A percentile compares a stretch with the other conserved stretches of the same genome.
Evolutionary conservation across 2,113 vertebrate genomes (phyloP).

Genomic region (Apteryx mantelli): DNA sequence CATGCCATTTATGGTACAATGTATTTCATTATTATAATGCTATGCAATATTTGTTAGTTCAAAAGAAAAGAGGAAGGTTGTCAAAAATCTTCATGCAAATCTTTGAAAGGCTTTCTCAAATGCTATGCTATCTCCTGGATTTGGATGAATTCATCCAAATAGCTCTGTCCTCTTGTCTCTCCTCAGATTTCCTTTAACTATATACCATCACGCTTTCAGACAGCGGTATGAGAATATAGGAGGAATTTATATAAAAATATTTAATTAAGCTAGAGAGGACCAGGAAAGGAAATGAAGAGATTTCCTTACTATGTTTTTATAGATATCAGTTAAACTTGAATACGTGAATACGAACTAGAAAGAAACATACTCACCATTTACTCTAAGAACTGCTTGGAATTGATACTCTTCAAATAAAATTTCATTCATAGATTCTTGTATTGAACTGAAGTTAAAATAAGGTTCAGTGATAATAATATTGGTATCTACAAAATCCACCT

Average conservation of each 20-base stretch:
- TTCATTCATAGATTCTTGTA: constrained; percentile 99
- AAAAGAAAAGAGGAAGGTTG: background rate
- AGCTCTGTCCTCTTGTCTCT: background rate
- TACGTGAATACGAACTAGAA: background rate
- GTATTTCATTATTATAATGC: background rate
- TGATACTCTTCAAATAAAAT: constrained; percentile 99
- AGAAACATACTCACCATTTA: constrained; percentile 83
- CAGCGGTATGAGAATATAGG: background rate
- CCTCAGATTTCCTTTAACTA: background rate
- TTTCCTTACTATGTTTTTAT: background rate
- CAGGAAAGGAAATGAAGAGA: background rate
- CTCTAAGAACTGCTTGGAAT: constrained; percentile 93
- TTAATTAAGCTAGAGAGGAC: background rate
- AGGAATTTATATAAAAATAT: background rate
- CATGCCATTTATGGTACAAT: background rate
- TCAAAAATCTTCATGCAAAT: background rate
- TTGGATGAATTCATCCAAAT: background rate
- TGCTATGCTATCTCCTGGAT: background rate
- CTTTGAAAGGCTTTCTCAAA: background rate
- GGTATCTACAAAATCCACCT: constrained; percentile 97
- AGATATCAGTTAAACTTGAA: background rate
- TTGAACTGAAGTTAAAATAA: constrained; percentile 97
- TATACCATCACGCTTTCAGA: background rate
- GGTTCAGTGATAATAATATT: constrained; percentile 95
- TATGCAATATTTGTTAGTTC: background rate